Evolutionary conservation across 2,797 vertebrate species (phyloP), one percentile per base, ranked within the genome.

Genomic region (Orestias chungarensis): DNA sequence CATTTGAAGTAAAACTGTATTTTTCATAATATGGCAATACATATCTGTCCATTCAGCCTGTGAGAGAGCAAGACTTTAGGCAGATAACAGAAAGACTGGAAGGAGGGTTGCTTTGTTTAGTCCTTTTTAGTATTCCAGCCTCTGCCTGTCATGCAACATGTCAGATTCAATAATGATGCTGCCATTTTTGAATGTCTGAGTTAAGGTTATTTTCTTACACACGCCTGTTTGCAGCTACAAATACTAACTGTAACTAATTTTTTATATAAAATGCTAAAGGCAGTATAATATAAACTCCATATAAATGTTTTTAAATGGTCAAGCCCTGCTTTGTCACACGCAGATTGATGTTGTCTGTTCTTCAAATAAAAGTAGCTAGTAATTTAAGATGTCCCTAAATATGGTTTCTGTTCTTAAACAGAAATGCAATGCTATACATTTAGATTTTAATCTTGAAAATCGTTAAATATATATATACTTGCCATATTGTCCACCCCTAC

Each of bases 401-500:
- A 40, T 25, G 11, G 11, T 38, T 14, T 11, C 35, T 62, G 59
- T 62, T 40, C 23, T 62, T 15, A 3, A 20, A 40, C 20, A 38
- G 12, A n/a, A 61, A 38, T 38, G 4, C n/a, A n/a, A n/a, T n/a
- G n/a, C n/a, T n/a, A n/a, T n/a, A n/a, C n/a, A n/a, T n/a, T n/a
- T n/a, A n/a, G n/a, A n/a, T n/a, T n/a, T n/a, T n/a, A n/a, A n/a
- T n/a, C n/a, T n/a, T n/a, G n/a, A n/a, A n/a, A n/a, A n/a, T n/a
- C n/a, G 50, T 54, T 14, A 59, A 35, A 35, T 61, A 8, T 38
- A 35, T 18, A 35, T 18, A 61, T 38, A 40, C 20, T 15, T 33
- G 33, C 57, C 18, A 59, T 59, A 59, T 59, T 20, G 57, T 23
- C 57, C 57, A 59, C n/a, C 59, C 20, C 18, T 62, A 62, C 38